phyloP scores from a whole-genome alignment of 2,113 vertebrate species.

The Osmerus mordax region DNA sequence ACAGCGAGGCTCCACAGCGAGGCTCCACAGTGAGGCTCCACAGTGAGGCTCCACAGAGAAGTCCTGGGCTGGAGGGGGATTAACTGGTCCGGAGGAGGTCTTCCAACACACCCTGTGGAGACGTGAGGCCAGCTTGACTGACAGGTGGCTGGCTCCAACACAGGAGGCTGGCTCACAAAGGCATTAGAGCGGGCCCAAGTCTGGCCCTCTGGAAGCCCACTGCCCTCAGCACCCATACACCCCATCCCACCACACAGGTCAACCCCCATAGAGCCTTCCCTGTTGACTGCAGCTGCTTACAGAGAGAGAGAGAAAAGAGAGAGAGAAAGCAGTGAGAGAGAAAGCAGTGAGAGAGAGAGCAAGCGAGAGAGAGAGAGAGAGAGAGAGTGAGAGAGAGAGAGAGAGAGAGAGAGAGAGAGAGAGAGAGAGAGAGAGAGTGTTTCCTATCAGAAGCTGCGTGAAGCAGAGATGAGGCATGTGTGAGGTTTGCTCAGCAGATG shows the following conservation, averaged over 20 bases:
- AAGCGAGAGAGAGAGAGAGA: no score
- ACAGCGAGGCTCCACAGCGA: no score
- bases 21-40: no score
- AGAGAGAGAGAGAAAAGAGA: no score
- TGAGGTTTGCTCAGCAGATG: background rate
- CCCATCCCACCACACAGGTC: background rate
- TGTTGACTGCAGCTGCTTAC: background rate
- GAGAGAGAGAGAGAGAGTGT: background rate
- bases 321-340: no score
- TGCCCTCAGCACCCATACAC: background rate
- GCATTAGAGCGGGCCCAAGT: background rate
- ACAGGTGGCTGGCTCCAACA: background rate
- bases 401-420: background rate
- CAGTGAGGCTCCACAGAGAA: constrained; percentile 20
- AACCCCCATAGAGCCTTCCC: background rate
- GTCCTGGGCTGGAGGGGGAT: constrained; percentile 9
- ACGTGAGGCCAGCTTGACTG: background rate
- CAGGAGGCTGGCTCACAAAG: background rate
- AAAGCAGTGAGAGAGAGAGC: no score
- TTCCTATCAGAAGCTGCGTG: no score
- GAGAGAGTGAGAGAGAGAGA: background rate
- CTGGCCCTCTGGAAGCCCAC: background rate
- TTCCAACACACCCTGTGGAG: background rate
- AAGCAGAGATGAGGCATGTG: background rate
- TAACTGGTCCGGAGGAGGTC: constrained; percentile 4